These are phyloP conservation scores for Tetramorium parvispinum DNA, from an alignment of 1,140 invertebrate species.

Conservation along the genomic window DNA sequence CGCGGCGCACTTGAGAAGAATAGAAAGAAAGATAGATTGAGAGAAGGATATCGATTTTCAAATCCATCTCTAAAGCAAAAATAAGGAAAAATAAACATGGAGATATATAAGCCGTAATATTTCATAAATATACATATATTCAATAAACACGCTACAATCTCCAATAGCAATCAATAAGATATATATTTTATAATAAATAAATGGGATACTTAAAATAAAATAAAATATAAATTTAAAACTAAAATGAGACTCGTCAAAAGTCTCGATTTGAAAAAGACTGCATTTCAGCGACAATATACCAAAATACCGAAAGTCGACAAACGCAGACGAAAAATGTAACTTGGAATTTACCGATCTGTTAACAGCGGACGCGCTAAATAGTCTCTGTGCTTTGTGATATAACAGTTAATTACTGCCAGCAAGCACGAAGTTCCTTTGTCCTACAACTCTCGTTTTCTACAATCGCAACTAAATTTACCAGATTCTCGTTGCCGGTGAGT, in stretches of 20 bases:
- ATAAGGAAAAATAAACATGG: neutral
- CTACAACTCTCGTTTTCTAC: constrained; percentile 44
- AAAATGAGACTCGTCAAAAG: neutral
- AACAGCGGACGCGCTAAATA: constrained; percentile 28
- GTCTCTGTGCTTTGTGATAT: constrained; percentile 20
- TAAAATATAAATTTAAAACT: neutral
- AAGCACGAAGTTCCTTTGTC: constrained; percentile 44
- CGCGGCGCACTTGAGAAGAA: constrained; percentile 10
- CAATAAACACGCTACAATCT: neutral
- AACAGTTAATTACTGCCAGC: constrained; percentile 39
- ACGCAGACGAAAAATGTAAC: neutral
- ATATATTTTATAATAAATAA: constrained; percentile 7
- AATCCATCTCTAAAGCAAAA: neutral
- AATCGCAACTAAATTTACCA: constrained; percentile 55
- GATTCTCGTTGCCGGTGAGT: constrained; percentile 38
- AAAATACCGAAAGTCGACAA: neutral
- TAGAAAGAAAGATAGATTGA: constrained; percentile 9
- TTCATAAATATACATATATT: neutral
- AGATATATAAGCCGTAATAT: neutral
- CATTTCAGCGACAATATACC: neutral
- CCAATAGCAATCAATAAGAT: neutral
- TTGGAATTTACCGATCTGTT: constrained; percentile 5
- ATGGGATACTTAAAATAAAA: neutral
- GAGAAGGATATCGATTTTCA: neutral
- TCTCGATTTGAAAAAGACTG: neutral